Evolutionary conservation across 2,797 vertebrate species (phyloP), one percentile per base, ranked within the genome.

Genomic region (Gadopsis bispinosus): DNA sequence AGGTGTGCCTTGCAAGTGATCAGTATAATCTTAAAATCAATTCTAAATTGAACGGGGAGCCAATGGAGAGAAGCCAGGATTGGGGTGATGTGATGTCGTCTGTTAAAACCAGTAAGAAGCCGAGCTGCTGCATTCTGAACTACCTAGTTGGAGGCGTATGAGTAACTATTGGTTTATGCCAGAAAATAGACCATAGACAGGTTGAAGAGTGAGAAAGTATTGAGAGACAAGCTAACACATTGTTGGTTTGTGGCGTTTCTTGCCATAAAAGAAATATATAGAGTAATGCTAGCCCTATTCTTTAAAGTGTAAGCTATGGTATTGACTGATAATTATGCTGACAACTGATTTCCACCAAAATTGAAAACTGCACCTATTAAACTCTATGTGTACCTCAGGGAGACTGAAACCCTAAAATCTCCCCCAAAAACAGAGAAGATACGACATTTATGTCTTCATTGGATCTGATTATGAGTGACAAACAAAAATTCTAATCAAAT

Each of bases 391-490:
- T 33, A n/a, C 19, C 43, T 17, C n/a, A 29, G n/a, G 22, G 29
- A 61, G 6, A 31, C 10, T 6, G 19, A 48, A 48, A 3, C 16
- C 16, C 33, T 31, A 4, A 35, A 35, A 16, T 69, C 22, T 33
- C 47, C 29, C 26, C 5, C 19, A 12, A 20, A 51, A 51, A 6
- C 19, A 62, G 19, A 53, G 66, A 55, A 4, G 33, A 22, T 7
- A 54, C 3, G 19, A 48, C 4, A 26, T 22, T 31, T 31, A 33
- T 54, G 47, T 48, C 50, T 12, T 39, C 35, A 16, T 55, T 55
- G 39, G 19, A 75, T 33, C 41, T 20, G 19, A 63, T 75, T 22
- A n/a, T 64, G 51, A 7, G 29, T 20, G 26, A 50, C 69, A 16
- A 69, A 33, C 10, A 17, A 59, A 66, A 19, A 39, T 61, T 31